These are phyloP conservation scores for Sapayoa aenigma DNA, from an alignment of 2,113 vertebrate species.

Conservation along the genomic window DNA sequence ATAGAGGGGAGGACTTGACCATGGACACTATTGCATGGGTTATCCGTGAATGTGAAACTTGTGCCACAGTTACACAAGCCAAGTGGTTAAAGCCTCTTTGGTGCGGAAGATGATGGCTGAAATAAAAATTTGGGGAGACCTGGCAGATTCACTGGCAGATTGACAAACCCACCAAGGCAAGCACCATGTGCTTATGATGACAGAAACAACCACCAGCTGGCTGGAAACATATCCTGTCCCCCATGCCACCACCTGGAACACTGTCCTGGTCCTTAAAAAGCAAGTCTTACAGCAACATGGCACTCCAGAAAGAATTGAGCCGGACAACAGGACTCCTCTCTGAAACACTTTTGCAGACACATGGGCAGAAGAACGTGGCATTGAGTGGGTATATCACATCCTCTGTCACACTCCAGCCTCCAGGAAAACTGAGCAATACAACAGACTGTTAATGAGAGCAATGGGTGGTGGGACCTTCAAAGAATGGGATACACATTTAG, in stretches of 20 bases:
- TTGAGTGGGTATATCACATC: neutral
- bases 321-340: neutral
- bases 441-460: neutral
- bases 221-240: neutral
- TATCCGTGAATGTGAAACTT: neutral
- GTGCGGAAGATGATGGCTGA: neutral
- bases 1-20: neutral
- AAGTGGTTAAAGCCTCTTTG: neutral
- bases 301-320: neutral
- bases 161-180: too few species aligned
- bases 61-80: neutral
- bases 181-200: neutral
- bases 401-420: neutral
- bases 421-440: neutral
- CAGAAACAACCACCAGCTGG: neutral
- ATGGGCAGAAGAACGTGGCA: neutral
- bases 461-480: neutral
- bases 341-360: neutral
- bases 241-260: too few species aligned
- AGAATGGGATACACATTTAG: neutral
- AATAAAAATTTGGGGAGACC: neutral
- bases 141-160: too few species aligned
- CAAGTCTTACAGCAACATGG: neutral
- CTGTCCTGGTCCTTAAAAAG: neutral
- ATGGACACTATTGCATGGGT: too few species aligned